phyloP scores from a whole-genome alignment of 2,113 vertebrate species.

The Marcusenius ussheri region DNA sequence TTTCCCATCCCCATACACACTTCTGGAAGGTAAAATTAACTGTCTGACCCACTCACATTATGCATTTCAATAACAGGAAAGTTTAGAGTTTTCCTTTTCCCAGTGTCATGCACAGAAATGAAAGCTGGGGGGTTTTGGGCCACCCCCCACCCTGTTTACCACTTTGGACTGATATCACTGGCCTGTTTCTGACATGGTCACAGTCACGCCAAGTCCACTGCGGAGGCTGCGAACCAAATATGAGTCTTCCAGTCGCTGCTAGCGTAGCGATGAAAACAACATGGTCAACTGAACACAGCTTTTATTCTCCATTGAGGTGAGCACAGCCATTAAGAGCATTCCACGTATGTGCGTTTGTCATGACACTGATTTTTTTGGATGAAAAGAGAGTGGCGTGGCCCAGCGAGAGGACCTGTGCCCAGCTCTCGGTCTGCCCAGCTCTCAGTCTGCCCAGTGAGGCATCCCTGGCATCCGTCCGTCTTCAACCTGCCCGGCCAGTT shows the following conservation, averaged over 20 bases:
- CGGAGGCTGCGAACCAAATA: background rate
- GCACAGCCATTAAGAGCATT: background rate
- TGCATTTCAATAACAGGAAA: background rate
- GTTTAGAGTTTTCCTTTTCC: background rate
- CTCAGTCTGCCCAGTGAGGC: background rate
- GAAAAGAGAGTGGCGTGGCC: conserved; percentile 22
- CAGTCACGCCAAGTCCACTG: background rate
- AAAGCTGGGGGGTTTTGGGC: background rate
- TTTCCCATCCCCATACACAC: background rate
- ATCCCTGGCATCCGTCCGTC: conserved; percentile 15
- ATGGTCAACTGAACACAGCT: background rate
- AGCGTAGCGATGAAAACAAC: background rate
- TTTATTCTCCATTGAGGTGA: background rate
- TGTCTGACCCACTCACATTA: background rate
- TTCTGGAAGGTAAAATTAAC: background rate
- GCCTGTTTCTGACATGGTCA: background rate
- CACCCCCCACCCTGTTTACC: background rate
- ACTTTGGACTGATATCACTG: background rate
- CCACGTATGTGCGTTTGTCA: background rate
- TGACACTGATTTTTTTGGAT: background rate
- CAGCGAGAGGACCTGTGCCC: background rate
- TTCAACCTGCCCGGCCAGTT: conserved; percentile 21
- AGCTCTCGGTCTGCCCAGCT: background rate
- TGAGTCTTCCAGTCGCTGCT: background rate
- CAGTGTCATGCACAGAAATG: background rate